Percentiles rank a stretch among this genome's conserved stretches.
These are phyloP conservation scores for Sinodicranocentrus sp. DNA, from an alignment of 2,888 invertebrate species.

Conservation along the genomic window DNA sequence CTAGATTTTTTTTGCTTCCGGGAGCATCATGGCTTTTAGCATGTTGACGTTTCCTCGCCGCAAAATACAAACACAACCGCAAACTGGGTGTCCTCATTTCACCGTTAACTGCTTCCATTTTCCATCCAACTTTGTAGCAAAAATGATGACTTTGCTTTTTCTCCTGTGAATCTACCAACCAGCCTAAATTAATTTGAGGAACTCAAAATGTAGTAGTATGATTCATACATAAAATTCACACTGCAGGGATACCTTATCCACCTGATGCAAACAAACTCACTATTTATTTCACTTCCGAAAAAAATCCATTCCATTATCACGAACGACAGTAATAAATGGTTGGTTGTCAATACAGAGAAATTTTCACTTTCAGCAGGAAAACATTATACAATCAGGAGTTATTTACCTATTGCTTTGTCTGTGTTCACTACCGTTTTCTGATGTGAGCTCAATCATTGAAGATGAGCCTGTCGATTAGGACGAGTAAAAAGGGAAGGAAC, in stretches of 20 bases:
- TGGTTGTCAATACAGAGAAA: background rate
- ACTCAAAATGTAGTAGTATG: too few species aligned
- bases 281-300: conserved; percentile 3
- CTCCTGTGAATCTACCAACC: too few species aligned
- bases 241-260: too few species aligned
- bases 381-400: background rate
- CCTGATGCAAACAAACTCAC: too few species aligned
- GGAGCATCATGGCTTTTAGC: conserved; percentile 22
- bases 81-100: conserved; percentile 46
- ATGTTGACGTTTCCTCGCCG: conserved; percentile 44
- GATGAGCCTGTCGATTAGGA: too few species aligned
- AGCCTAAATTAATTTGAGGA: too few species aligned
- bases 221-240: too few species aligned
- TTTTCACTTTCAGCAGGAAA: conserved; percentile 4
- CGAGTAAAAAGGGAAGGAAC: too few species aligned
- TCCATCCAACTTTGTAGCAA: conserved; percentile 31
- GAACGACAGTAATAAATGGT: background rate
- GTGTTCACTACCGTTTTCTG: too few species aligned
- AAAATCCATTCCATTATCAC: background rate
- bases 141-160: conserved; percentile 13
- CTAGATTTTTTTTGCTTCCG: conserved; percentile 22
- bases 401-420: background rate
- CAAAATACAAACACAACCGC: conserved; percentile 43
- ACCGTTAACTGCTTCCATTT: conserved; percentile 44
- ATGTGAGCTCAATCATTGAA: too few species aligned